phyloP scores from a whole-genome alignment of 2,888 invertebrate genomes.

The Lithophane semibrunnea region DNA sequence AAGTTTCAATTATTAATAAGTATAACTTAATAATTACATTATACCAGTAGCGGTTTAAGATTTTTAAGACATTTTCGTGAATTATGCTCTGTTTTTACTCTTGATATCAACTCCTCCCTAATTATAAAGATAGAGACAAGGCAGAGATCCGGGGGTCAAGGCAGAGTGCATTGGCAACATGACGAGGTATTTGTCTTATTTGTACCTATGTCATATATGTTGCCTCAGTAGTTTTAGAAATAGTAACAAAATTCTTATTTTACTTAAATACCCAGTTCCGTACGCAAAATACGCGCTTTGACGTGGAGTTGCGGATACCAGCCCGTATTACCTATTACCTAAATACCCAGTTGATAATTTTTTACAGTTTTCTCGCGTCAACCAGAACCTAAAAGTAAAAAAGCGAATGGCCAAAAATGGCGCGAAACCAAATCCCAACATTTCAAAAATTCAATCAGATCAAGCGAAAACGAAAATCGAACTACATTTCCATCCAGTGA shows the following conservation, averaged over 20 bases:
- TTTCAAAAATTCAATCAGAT: slow-evolving; percentile 29
- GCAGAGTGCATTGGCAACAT: neutral
- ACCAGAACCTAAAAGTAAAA: neutral
- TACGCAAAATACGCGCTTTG: no score
- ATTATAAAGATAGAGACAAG: neutral
- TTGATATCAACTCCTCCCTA: neutral
- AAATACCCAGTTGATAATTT: no score
- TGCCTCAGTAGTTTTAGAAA: no score
- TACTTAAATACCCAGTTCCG: no score
- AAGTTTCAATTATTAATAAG: neutral
- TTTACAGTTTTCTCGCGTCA: neutral
- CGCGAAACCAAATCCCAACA: neutral
- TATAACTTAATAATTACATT: neutral
- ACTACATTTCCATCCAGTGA: slow-evolving; percentile 78
- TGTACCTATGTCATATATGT: no score
- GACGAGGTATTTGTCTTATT: neutral
- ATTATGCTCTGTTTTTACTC: neutral
- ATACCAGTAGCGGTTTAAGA: neutral
- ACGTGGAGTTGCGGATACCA: no score
- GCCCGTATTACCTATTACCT: no score
- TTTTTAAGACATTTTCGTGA: neutral
- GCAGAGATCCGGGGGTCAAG: neutral
- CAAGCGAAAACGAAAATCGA: slow-evolving; percentile 55
- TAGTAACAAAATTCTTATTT: no score
- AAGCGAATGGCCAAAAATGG: slow-evolving; percentile 6